Evolutionary conservation across 1,140 invertebrate genomes (phyloP), one percentile per base, ranked within the genome.

Genomic region (Bombyx mandarina): DNA sequence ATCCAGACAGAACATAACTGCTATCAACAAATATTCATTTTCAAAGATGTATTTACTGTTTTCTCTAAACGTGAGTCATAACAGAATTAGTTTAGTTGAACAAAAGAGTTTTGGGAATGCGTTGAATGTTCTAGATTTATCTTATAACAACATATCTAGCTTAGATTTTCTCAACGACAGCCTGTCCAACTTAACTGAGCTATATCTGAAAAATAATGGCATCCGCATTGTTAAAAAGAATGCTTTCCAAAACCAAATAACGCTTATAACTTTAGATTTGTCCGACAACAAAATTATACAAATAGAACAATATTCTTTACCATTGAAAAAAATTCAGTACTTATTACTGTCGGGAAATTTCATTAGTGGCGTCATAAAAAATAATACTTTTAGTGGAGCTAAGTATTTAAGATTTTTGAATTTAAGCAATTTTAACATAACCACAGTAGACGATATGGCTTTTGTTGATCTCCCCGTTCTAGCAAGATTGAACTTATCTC

Each of bases 281-380:
- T 79, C 78, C 8, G 68, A 66, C 54, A 82, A 82, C 57, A 68
- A 52, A 35, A 82, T 82, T 35, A 54, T 62, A 12, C 56, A 9
- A 12, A 71, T 82, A 48, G 69, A 77, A 58, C 57, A 59, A 49
- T 56, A 68, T 56, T 72, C 78, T 8, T 65, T 82, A 44, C 74
- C 82, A 5, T 61, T 82, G 50, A 18, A 52, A 3, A 80, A 71
- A 53, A 61, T 85, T 7, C 79, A 82, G 69, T 80, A 75, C 66
- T 66, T 85, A 45, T 67, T 77, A 62, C 22, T 85, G 8, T 60
- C 56, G 7, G 70, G 70, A n/a, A 85, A 82, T 66, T 26, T 50
- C 45, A 26, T 82, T 55, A 50, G 46, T 9, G 79, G 77, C 12
- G 43, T 52, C 8, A 61, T 85, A 45, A 65, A 68, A 54, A 59